These are phyloP conservation scores for Corbicula japonica DNA, from an alignment of 2,888 invertebrate species.

Conservation along the genomic window DNA sequence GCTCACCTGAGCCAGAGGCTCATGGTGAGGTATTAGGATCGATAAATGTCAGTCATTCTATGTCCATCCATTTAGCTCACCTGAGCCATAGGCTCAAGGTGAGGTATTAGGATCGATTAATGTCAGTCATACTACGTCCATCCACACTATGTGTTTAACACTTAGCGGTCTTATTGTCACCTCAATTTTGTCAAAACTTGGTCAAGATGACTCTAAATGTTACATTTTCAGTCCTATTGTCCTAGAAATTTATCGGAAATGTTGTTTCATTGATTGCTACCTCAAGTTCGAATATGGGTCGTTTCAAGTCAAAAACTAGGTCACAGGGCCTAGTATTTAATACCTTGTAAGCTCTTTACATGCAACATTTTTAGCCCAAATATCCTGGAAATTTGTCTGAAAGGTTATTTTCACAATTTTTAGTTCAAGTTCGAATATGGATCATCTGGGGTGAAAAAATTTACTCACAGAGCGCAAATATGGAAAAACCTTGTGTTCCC, in stretches of 20 bases:
- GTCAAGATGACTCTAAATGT: background rate
- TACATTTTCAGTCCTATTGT: background rate
- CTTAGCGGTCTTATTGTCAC: no score
- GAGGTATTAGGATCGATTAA: no score
- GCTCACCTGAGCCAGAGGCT: no score
- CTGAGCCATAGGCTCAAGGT: no score
- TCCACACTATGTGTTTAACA: no score
- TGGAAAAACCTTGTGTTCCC: background rate
- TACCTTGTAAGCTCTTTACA: background rate
- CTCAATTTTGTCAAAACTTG: no score
- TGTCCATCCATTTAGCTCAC: no score
- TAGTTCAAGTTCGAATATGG: background rate
- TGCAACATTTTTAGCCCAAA: background rate
- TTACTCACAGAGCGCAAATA: background rate
- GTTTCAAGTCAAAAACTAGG: background rate
- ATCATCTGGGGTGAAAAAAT: background rate
- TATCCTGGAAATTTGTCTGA: constrained; percentile 1
- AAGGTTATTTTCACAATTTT: background rate
- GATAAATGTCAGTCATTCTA: no score
- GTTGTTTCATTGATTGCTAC: background rate
- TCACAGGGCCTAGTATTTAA: constrained; percentile 1
- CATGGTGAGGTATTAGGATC: no score
- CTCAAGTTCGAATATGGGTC: constrained; percentile 2
- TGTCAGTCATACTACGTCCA: no score
- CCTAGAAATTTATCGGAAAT: background rate